Evolutionary conservation across 2,113 vertebrate genomes (phyloP).

Genomic region (Rhinolophus ferrumequinum): DNA sequence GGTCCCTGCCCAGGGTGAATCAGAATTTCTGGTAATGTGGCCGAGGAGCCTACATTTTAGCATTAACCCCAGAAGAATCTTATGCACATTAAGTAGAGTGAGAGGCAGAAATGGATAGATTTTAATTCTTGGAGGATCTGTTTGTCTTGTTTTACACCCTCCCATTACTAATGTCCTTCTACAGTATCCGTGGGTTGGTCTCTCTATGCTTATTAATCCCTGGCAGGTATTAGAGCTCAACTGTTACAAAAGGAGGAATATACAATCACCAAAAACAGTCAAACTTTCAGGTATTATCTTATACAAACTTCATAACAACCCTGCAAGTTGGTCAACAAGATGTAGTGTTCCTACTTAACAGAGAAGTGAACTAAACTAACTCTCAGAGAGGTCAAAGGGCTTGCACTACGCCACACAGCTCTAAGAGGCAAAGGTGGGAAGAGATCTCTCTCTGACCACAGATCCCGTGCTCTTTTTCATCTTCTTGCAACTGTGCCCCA

Average conservation of each 20-base stretch:
- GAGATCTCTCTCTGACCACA: neutral
- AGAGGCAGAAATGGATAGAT: neutral
- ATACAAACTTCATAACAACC: neutral
- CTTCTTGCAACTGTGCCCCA: neutral
- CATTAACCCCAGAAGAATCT: neutral
- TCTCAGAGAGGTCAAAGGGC: neutral
- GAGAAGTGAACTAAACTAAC: neutral
- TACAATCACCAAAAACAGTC: neutral
- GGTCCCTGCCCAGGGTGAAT: neutral
- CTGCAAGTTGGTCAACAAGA: neutral
- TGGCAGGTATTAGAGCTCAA: neutral
- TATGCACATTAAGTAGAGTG: neutral
- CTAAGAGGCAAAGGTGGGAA: too few species aligned
- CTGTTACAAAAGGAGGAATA: neutral
- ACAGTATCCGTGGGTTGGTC: neutral
- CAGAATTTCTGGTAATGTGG: neutral
- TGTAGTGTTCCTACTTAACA: neutral
- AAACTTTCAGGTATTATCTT: neutral
- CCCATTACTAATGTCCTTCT: neutral
- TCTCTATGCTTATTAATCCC: neutral
- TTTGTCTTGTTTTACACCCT: neutral
- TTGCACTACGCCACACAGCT: neutral
- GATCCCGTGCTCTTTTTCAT: neutral
- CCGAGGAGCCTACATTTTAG: neutral
- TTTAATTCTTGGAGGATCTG: neutral